Base-by-base conservation (phyloP, 2,113 vertebrate species). In the Pardalotus punctatus region DNA sequence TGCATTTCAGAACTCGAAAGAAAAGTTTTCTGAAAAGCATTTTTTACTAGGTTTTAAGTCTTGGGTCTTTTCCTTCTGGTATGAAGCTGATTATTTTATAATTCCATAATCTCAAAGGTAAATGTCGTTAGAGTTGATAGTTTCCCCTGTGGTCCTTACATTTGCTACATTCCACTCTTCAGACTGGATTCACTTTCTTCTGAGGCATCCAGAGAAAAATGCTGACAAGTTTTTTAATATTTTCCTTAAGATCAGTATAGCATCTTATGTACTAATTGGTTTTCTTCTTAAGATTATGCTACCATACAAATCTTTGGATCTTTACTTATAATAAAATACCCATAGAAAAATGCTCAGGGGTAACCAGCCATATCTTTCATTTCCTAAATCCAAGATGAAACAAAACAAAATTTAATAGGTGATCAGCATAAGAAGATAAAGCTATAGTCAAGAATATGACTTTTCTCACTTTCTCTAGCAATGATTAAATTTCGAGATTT, bases 361-460 rank as follows among this genome's bases (percentile, higher is more conserved):
- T 71, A 88, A 86, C 18, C 43, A 67, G 47, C 13, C 35, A 13
- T 9, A 60, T 16, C 22, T 71, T 73, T 86, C 4, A 42, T 78
- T 53, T 85, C 66, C 66, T 58, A 85, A 74, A 71, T 85, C 60
- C 35, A 57, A 66, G 25, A 10, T 21, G 27, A 78, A 27, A 58
- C 45, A 53, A 74, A 72, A 21, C 21, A n/a, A 43, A 38, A 20
- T 8, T 24, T 38, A 64, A 60, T 6, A 66, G 9, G 66, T 27
- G 9, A 82, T 50, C 14, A 51, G 28, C 5, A 2, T 28, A 67
- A 54, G 47, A 86, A 42, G 16, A 43, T 31, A 90, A 70, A 88
- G 35, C 38, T 66, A 21, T 3, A 74, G 23, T 10, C 17, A 79
- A 58, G 11, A 58, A 38, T 24, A 22, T 0, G 2, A 0, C 2